Conservation (phyloP, 2,113 vertebrate genomes). For the Phalacrocorax brasilianus region DNA sequence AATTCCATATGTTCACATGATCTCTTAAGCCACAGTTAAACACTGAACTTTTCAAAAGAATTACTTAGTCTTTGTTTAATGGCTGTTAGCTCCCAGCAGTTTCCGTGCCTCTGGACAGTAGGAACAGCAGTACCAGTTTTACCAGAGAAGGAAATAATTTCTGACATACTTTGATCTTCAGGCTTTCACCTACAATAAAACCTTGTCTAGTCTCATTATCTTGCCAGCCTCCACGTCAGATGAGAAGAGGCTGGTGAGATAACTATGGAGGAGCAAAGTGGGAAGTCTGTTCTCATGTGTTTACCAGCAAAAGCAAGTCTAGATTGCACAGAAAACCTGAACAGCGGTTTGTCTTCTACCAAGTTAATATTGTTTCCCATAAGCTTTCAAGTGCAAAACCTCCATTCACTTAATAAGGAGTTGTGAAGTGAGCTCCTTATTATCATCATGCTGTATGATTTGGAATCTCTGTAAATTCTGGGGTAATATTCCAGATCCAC, state of each 20-base stretch:
- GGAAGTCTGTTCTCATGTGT: not conserved
- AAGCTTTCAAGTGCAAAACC: not conserved
- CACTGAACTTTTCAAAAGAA: not conserved
- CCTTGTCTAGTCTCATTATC: not conserved
- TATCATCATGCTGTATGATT: not conserved
- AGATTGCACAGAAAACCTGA: not conserved
- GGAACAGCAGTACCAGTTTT: not conserved
- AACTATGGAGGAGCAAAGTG: not conserved
- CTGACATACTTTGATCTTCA: not conserved
- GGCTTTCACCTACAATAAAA: not conserved
- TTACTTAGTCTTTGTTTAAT: not conserved
- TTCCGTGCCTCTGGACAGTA: not conserved
- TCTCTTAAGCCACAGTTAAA: not conserved
- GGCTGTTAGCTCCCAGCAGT: not conserved
- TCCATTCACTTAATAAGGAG: not conserved
- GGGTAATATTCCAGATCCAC: not conserved
- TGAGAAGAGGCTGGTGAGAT: not conserved
- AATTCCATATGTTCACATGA: not conserved
- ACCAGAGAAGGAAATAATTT: not conserved
- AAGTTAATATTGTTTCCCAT: not conserved
- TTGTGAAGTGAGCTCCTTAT: not conserved
- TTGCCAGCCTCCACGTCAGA: not conserved
- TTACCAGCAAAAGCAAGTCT: not conserved
- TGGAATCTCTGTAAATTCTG: not conserved
- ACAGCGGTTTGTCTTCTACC: not conserved